Base-by-base conservation (phyloP, 2,113 vertebrate species). In the Bos javanicus region DNA sequence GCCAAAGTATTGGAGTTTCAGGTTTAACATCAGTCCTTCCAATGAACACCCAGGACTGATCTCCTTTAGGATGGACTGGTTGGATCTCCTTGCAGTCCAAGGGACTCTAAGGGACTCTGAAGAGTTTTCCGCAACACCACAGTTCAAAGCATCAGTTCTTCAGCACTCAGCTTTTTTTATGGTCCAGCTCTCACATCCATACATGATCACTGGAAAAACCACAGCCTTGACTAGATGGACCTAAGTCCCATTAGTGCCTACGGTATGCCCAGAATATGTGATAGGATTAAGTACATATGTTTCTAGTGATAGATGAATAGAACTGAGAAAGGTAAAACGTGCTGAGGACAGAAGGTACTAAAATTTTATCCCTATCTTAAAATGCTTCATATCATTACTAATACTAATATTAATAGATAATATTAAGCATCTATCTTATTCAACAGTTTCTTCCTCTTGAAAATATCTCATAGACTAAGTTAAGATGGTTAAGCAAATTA, bases 301-400 rank as follows among this genome's bases (percentile, higher is more conserved):
- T 96, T 97, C 56, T 28, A 84, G 2, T 98, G 93, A 97, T 60
- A 97, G 90, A 16, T 86, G 36, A 94, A 94, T 87, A 98, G 78
- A 52, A 30, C 82, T 7, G 0, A 87, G 64, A 94, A 54, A 87
- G 48, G 2, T 78, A 87, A 91, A 96, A 89, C 46, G 33, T 76
- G 7, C 43, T 84, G 54, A 90, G 84, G 95, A 96, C 76, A 94
- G 93, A 94, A n/a, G 28, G 9, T 89, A 36, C n/a, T 92, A 82
- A 95, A 81, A 9, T 95, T 97, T 71, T 93, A 59, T 93, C 60
- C 84, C 92, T 97, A 89, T 80, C 46, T 43, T 96, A 89, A 95
- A 93, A 56, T 90, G 11, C 74, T 91, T 95, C 95, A 57, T 91
- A 74, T 97, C 67, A 87, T 93, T 98, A 93, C 46, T 95, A 96